These are phyloP conservation scores for Notothenia coriiceps DNA, from an alignment of 2,113 vertebrate species.

Conservation along the genomic window DNA sequence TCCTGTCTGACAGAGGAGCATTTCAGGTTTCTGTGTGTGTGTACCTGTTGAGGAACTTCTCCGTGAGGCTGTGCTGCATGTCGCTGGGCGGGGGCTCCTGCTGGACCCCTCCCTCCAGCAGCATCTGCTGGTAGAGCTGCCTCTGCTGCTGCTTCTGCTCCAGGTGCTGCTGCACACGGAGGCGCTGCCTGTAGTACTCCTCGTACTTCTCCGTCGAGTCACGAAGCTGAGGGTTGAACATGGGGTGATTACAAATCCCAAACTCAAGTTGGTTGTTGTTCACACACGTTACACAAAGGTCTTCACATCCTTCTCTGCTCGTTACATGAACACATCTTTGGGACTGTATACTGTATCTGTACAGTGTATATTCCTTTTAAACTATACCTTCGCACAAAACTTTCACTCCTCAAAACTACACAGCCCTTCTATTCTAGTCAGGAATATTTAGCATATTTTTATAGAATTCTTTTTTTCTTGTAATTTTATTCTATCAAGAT, in stretches of 20 bases:
- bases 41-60: slow-evolving; percentile 97
- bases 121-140: slow-evolving; percentile 97
- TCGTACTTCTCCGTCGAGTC: slow-evolving; percentile 98
- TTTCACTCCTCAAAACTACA: no score
- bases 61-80: slow-evolving; percentile 94
- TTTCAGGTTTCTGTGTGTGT: not conserved
- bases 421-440: no score
- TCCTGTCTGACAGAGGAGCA: not conserved
- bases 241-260: not conserved
- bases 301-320: no score
- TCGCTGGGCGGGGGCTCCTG: slow-evolving; percentile 88
- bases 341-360: no score
- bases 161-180: slow-evolving; percentile 97
- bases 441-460: no score
- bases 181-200: slow-evolving; percentile 94
- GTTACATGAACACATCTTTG: no score
- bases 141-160: slow-evolving; percentile 98
- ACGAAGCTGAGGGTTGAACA: slow-evolving; percentile 83
- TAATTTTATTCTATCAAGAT: no score
- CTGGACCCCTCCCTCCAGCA: slow-evolving; percentile 96
- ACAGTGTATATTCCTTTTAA: no score
- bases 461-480: no score
- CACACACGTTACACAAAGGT: no score
- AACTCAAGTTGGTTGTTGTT: not conserved
- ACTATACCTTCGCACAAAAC: no score